These are phyloP conservation scores for Halichondria panicea DNA, from an alignment of 37 sponge, comb jelly and placozoan genomes.

Conservation along the genomic window DNA sequence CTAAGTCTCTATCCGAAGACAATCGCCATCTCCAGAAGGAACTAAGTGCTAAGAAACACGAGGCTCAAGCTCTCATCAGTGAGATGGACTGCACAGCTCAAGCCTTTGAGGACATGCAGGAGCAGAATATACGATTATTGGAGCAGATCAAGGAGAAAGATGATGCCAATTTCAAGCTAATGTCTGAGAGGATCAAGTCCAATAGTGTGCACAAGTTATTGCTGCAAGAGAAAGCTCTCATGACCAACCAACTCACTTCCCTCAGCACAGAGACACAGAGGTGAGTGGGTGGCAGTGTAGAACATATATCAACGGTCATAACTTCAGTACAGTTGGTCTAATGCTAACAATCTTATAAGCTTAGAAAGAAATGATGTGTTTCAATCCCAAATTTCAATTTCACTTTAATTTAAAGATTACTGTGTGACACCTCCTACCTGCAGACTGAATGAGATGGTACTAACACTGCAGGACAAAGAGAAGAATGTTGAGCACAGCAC, in stretches of 20 bases:
- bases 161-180: constrained; percentile 98
- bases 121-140: constrained; percentile 87
- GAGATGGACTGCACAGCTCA: constrained; percentile 94
- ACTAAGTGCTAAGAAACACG: constrained; percentile 60
- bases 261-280: constrained; percentile 61
- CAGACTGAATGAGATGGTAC: constrained; percentile 51
- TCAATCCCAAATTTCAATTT: no score
- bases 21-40: constrained; percentile 67
- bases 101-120: constrained; percentile 96
- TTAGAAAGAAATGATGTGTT: not conserved
- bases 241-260: constrained; percentile 43
- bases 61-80: constrained; percentile 82
- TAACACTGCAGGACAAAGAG: constrained; percentile 86
- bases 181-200: constrained; percentile 92
- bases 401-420: no score
- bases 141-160: constrained; percentile 95
- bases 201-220: constrained; percentile 73
- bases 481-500: constrained; percentile 57
- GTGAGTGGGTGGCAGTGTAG: not conserved
- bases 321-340: no score
- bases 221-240: constrained; percentile 73
- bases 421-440: no score
- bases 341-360: no score
- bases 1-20: constrained; percentile 44
- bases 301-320: no score